Conservation (phyloP, 2,113 vertebrate genomes). For the Callorhinus ursinus region DNA sequence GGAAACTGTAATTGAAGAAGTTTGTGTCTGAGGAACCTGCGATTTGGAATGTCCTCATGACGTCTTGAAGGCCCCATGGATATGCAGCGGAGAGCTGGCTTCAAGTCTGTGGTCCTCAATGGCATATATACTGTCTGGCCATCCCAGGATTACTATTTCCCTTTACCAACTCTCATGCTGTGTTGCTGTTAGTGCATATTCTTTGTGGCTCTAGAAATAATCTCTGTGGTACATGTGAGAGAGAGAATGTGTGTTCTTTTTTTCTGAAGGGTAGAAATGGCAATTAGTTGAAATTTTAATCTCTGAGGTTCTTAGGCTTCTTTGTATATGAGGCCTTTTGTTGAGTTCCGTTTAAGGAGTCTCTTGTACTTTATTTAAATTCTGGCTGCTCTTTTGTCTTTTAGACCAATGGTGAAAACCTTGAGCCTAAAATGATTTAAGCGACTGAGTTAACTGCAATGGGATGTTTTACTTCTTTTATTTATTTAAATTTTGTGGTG, state of each 20-base stretch:
- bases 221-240: not conserved
- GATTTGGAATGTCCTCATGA: not conserved
- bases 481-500: not conserved
- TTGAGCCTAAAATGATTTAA: not conserved
- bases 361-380: constrained; percentile 5
- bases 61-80: not conserved
- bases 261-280: not conserved
- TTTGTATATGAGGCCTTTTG: not conserved
- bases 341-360: not conserved
- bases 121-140: not conserved
- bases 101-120: not conserved
- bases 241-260: not conserved
- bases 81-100: not conserved
- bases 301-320: not conserved
- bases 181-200: not conserved
- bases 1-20: not conserved
- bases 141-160: not conserved
- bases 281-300: constrained; percentile 32
- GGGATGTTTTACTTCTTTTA: constrained; percentile 5
- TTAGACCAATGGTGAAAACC: constrained; percentile 9
- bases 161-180: not conserved
- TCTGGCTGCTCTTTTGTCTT: constrained; percentile 16
- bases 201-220: not conserved
- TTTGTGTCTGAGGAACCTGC: not conserved
- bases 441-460: not conserved